Conservation (phyloP, 2,888 invertebrate genomes). For the Margaritifera margaritifera region DNA sequence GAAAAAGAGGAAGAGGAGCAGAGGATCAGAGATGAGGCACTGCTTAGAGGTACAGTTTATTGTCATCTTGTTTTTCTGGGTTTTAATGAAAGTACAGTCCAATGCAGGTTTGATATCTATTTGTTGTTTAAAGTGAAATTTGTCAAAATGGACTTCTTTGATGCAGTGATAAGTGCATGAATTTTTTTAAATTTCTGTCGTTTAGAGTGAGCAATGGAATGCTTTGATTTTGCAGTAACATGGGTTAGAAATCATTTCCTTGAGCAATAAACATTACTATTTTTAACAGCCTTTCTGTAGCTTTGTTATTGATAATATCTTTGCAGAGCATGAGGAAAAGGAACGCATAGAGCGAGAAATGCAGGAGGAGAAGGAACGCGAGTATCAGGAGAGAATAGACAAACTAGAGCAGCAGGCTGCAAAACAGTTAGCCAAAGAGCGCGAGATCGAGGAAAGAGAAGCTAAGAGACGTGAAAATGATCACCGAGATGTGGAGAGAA, state of each 20-base stretch:
- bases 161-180: too few relatives aligned
- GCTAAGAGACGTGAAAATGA: slow-evolving; percentile 46
- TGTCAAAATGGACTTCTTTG: background rate
- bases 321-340: slow-evolving; percentile 66
- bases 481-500: slow-evolving; percentile 12
- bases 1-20: slow-evolving; percentile 79
- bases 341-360: slow-evolving; percentile 60
- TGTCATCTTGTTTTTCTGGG: too few relatives aligned
- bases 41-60: slow-evolving; percentile 58
- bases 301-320: too few relatives aligned
- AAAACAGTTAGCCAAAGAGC: slow-evolving; percentile 65
- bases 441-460: slow-evolving; percentile 67
- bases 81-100: too few relatives aligned
- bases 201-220: background rate
- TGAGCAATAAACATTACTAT: background rate
- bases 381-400: slow-evolving; percentile 61
- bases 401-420: slow-evolving; percentile 67
- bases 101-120: too few relatives aligned
- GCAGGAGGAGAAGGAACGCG: slow-evolving; percentile 63
- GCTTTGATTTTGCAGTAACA: too few relatives aligned
- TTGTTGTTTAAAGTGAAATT: background rate
- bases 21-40: slow-evolving; percentile 60
- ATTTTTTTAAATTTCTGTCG: background rate
- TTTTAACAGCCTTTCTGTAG: background rate
- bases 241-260: background rate